Conservation (phyloP, 2,888 invertebrate species). For the Calliphora vomitoria region DNA sequence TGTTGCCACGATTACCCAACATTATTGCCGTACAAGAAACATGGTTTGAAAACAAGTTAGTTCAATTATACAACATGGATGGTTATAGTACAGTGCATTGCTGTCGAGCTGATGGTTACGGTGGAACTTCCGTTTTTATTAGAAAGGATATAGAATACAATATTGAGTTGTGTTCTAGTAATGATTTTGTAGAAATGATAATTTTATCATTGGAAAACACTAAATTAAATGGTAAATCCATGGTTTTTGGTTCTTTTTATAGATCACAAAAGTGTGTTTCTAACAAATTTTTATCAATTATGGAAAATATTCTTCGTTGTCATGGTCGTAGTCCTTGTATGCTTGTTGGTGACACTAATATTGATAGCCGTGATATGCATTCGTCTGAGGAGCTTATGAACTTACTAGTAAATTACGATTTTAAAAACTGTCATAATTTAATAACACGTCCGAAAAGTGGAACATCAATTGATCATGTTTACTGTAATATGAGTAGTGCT, state of each 20-base stretch:
- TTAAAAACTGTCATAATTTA: too few relatives aligned
- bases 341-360: too few relatives aligned
- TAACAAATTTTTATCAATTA: conserved; percentile 5
- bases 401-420: too few relatives aligned
- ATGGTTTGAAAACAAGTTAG: conserved; percentile 2
- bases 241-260: conserved; percentile 9
- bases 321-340: too few relatives aligned
- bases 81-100: neutral
- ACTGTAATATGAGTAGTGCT: too few relatives aligned
- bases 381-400: too few relatives aligned
- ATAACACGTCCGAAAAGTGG: too few relatives aligned
- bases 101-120: conserved; percentile 24
- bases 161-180: neutral
- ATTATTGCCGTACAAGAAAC: conserved; percentile 11
- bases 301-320: neutral
- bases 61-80: too few relatives aligned
- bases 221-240: conserved; percentile 6
- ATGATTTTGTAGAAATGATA: neutral
- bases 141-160: neutral
- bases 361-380: too few relatives aligned
- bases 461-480: too few relatives aligned
- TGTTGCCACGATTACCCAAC: neutral
- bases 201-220: neutral
- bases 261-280: conserved; percentile 7
- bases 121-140: conserved; percentile 1